These are phyloP conservation scores for Plebejus melissa DNA, from an alignment of 2,888 invertebrate genomes.

Conservation along the genomic window DNA sequence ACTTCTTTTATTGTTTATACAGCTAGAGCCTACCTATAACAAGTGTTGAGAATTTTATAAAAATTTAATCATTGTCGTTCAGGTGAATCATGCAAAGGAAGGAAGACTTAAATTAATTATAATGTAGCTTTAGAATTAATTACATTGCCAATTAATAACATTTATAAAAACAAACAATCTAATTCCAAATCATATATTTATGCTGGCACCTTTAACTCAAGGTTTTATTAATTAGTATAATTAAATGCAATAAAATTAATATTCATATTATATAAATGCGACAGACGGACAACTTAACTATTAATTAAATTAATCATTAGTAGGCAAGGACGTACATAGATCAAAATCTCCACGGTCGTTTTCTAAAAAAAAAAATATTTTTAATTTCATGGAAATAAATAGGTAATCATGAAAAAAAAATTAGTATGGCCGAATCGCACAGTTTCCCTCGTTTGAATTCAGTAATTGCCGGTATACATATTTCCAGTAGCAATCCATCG, in stretches of 20 bases:
- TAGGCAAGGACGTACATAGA: neutral
- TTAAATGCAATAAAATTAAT: constrained; percentile 5
- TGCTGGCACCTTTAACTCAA: neutral
- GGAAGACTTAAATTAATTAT: neutral
- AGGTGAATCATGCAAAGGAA: neutral
- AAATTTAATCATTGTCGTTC: neutral
- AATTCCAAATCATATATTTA: neutral
- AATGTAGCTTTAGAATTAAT: neutral
- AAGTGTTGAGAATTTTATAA: neutral
- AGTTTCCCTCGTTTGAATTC: no score
- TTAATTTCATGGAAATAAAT: neutral
- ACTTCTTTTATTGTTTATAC: no score
- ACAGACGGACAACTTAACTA: neutral
- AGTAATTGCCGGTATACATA: no score
- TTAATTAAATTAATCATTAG: neutral
- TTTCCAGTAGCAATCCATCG: no score
- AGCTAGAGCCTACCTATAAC: no score
- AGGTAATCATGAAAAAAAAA: neutral
- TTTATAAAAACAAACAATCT: neutral
- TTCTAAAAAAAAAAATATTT: neutral
- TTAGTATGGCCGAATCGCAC: no score
- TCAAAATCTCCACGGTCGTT: neutral
- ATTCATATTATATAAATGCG: constrained; percentile 4
- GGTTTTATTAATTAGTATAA: constrained; percentile 3
- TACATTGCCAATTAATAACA: neutral